A percentile compares a stretch with the other conserved stretches of the same genome.
phyloP scores from a whole-genome alignment of 1,140 invertebrate species.

The Dendroctonus ponderosae region DNA sequence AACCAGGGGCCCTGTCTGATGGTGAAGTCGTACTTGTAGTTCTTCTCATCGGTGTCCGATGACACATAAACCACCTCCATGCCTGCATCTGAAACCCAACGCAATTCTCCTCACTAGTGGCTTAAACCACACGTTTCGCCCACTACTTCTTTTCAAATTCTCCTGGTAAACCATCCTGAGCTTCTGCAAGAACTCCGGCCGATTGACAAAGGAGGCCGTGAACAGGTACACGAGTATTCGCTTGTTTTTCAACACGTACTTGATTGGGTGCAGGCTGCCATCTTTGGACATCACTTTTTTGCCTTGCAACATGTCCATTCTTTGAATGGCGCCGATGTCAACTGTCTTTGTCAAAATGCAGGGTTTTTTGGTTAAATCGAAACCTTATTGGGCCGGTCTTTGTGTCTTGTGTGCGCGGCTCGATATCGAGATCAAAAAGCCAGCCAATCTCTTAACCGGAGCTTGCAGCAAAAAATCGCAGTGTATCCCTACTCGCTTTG shows the following conservation, averaged over 20 bases:
- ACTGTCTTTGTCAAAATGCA: neutral
- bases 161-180: slow-evolving; percentile 31
- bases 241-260: slow-evolving; percentile 26
- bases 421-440: slow-evolving; percentile 16
- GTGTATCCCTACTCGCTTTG: slow-evolving; percentile 19
- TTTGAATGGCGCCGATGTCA: neutral
- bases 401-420: neutral
- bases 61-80: slow-evolving; percentile 37
- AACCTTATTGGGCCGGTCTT: neutral
- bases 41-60: slow-evolving; percentile 26
- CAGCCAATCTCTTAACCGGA: slow-evolving; percentile 17
- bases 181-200: slow-evolving; percentile 22
- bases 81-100: slow-evolving; percentile 9
- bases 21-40: slow-evolving; percentile 20
- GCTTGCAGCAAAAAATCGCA: slow-evolving; percentile 22
- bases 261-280: slow-evolving; percentile 17
- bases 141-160: slow-evolving; percentile 28
- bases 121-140: neutral
- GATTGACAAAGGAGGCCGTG: slow-evolving; percentile 29
- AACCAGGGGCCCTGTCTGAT: slow-evolving; percentile 35
- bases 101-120: neutral
- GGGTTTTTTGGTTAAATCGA: neutral
- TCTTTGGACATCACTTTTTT: slow-evolving; percentile 30
- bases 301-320: slow-evolving; percentile 34
- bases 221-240: slow-evolving; percentile 34